Conservation (phyloP, 2,797 vertebrate species). For the Microctenopoma lineatum region DNA sequence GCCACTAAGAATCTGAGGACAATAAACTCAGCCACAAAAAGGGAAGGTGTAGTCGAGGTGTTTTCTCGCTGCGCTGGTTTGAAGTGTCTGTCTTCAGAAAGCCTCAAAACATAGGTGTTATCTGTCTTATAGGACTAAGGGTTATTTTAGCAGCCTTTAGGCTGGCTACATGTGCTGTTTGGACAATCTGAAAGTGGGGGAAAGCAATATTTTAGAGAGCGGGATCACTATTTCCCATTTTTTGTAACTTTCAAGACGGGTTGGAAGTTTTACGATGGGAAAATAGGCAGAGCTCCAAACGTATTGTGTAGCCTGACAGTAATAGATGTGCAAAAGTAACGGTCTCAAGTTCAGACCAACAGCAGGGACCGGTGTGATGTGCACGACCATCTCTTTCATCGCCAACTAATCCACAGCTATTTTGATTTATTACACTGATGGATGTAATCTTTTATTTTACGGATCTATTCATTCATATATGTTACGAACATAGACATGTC, state of each 20-base stretch:
- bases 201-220: neutral
- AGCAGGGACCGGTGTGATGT: neutral
- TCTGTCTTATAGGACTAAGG: neutral
- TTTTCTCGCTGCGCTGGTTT: neutral
- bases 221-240: neutral
- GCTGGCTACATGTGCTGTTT: neutral
- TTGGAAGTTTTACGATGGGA: conserved; percentile 41
- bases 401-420: no score
- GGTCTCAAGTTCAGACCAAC: conserved; percentile 22
- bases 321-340: conserved; percentile 14
- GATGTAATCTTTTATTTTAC: no score
- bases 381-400: no score
- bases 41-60: neutral
- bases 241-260: conserved; percentile 16
- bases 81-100: neutral
- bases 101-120: neutral
- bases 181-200: neutral
- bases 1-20: neutral
- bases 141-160: neutral
- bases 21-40: neutral
- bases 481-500: no score
- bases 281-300: conserved; percentile 32
- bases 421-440: no score
- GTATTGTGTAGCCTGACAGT: conserved; percentile 21
- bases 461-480: no score